Base-by-base conservation (phyloP, 1,140 invertebrate genomes). In the Tetramorium simillimum region DNA sequence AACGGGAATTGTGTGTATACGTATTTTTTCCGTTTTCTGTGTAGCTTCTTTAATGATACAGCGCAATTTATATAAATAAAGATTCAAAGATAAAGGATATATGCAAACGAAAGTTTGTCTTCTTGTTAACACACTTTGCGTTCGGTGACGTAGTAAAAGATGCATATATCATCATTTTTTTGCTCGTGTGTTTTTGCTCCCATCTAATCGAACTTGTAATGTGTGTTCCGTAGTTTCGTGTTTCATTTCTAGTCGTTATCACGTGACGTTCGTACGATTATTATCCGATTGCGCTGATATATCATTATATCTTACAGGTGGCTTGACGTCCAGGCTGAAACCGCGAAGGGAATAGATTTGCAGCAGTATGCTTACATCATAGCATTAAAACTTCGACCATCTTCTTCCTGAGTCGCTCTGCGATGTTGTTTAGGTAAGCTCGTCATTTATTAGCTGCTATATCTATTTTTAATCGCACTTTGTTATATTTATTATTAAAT, bases 381-480 rank as follows among this genome's bases (percentile, higher is more conserved):
- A 95, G 92, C 92, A 87, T 91, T 91, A 87, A 86, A 92, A 87
- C 88, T 92, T 91, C 92, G 86, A 92, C 89, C 81, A 88, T 95
- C 92, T 94, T 95, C 91, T 89, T 93, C 92, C 91, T 93, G 92
- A 95, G 93, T 92, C 88, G 92, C 81, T 90, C 91, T 95, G 93
- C 94, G 92, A 95, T 95, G 95, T 95, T 95, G 92, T 95, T 93
- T 94, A 95, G 95, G 95, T 95, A 93, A 94, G 84, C 75, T 73
- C 7, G 9, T 33, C 12, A 33, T 3, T 49, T 65, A 46, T 63
- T 21, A 33, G 9, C 43, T 51, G 24, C 40, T 43, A 10, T 10
- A 43, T 56, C 9, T 9, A 21, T 33, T 21, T 28, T 5, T 28
- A 60, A 60, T 60, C 21, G 21, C 21, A 14, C 67, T n/a, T 12